phyloP scores from a whole-genome alignment of 2,797 vertebrate species.

The Hydrophis major region DNA sequence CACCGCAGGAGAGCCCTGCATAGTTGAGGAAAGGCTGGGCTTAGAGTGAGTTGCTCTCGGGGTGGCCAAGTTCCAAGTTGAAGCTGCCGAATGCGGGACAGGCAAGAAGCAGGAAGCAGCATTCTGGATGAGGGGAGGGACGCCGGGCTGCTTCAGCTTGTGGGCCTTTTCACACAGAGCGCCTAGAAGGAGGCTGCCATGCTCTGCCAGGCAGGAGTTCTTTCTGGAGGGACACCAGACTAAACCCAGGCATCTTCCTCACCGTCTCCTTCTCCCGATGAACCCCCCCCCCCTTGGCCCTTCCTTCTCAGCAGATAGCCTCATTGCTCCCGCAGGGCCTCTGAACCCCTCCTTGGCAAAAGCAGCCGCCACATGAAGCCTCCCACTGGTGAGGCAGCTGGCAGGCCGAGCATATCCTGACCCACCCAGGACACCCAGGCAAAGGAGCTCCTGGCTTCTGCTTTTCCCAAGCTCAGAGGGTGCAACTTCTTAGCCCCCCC shows the following conservation, averaged over 20 bases:
- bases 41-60: not conserved
- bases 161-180: not conserved
- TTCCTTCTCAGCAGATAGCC: not conserved
- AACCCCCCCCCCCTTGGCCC: not conserved
- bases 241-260: not conserved
- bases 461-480: not conserved
- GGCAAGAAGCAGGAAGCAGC: not conserved
- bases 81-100: not conserved
- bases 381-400: not conserved
- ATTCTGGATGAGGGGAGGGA: not conserved
- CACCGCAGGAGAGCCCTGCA: too few species aligned
- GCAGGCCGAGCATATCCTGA: not conserved
- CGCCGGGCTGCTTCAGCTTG: not conserved
- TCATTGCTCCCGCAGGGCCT: not conserved
- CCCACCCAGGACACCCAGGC: not conserved
- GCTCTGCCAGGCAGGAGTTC: not conserved
- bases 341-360: not conserved
- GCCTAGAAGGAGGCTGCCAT: not conserved
- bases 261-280: not conserved
- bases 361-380: not conserved
- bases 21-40: not conserved
- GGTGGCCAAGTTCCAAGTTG: not conserved
- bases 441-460: not conserved
- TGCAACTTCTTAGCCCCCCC: not conserved
- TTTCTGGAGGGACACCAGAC: not conserved